These are phyloP conservation scores for Leptogaster cylindrica DNA, from an alignment of 2,888 invertebrate genomes.

Conservation along the genomic window DNA sequence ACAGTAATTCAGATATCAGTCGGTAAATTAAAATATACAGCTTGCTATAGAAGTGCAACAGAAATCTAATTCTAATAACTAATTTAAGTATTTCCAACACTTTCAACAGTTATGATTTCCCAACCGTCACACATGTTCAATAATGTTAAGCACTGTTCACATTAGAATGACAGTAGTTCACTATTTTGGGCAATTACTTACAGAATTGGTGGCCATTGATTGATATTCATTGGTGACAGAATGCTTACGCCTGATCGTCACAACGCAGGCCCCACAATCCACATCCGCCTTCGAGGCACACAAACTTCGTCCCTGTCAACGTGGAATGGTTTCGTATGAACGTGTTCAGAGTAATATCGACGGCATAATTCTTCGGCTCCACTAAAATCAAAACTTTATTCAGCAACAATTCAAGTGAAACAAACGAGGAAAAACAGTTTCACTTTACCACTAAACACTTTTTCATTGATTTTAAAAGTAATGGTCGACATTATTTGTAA, in stretches of 20 bases:
- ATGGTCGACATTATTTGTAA: too few relatives aligned
- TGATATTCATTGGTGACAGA: constrained; percentile 29
- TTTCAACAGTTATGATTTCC: constrained; percentile 72
- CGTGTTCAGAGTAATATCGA: constrained; percentile 63
- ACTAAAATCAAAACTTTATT: not conserved
- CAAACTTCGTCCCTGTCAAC: constrained; percentile 66
- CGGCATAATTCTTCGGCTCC: constrained; percentile 8
- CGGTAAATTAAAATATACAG: too few relatives aligned
- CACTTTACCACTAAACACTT: too few relatives aligned
- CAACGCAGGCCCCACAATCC: constrained; percentile 65
- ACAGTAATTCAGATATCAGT: too few relatives aligned
- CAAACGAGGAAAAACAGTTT: too few relatives aligned
- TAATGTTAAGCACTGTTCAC: constrained; percentile 41
- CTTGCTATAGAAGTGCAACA: too few relatives aligned
- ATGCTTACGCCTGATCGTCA: constrained; percentile 53
- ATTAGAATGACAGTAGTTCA: too few relatives aligned
- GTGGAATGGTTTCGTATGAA: constrained; percentile 64
- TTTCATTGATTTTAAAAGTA: too few relatives aligned
- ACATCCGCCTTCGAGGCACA: constrained; percentile 70
- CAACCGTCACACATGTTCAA: constrained; percentile 65
- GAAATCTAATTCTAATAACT: too few relatives aligned
- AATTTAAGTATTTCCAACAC: too few relatives aligned
- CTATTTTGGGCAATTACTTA: too few relatives aligned
- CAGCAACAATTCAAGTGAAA: not conserved
- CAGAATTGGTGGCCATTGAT: constrained; percentile 13